Evolutionary conservation across 2,888 invertebrate species (phyloP), one percentile per base, ranked within the genome.

Genomic region (Drosophila bunnanda): DNA sequence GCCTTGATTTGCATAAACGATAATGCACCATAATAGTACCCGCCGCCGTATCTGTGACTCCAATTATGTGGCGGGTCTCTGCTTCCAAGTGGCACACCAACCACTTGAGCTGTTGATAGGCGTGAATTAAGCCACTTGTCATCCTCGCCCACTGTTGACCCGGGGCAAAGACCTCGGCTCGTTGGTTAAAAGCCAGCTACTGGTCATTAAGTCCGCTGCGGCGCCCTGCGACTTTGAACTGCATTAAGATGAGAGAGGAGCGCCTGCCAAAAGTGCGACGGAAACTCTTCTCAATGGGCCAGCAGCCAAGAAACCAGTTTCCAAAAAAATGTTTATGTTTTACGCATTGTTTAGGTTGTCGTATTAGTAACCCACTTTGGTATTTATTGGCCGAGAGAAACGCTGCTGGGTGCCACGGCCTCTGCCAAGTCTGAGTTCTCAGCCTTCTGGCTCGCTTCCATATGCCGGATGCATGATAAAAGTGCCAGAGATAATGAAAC

Each of bases 351-450:
- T 69, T 43, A 9, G 34, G 39, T 34, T 57, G 34, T 50, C 32
- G 72, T 62, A 75, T 65, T 81, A 79, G 71, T 88, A 84, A 88
- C 83, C 82, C 85, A 84, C 72, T 71, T 87, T 70, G 68, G 28
- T 62, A 80, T 77, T 79, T 79, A 74, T 77, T 77, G 79, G 71
- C 66, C 65, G 39, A 72, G 76, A 68, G 80, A 82, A 85, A 79
- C 77, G 62, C 64, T 25, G 57, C 61, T 41, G 53, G 34, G 36
- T 28, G 57, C 71, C 46, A 69, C 48, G 32, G 41, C 38, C 39
- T 9, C 9, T 44, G 46, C 30, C 52, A 57, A 44, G 25, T 50
- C 10, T 17, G 8, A 13, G 30, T 20, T 43, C 36, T 41, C 17
- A 25, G 10, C 13, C 32, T 32, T 32, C 39, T 39, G 25, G 20